phyloP scores from a whole-genome alignment of 2,113 vertebrate genomes.

The Phrynosoma blainvillii region DNA sequence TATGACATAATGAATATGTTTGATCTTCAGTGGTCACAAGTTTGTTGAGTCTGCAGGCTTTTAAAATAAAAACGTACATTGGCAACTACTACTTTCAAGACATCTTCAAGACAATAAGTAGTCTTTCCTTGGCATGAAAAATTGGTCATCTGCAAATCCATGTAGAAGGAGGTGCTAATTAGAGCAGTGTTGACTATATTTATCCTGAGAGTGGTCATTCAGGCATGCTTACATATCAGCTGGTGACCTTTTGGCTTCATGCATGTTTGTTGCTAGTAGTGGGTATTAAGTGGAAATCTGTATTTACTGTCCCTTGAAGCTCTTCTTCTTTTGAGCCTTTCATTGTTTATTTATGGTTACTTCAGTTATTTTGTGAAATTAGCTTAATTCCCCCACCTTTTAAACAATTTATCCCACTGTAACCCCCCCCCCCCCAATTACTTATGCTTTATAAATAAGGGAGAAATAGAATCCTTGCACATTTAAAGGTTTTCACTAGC shows the following conservation, averaged over 20 bases:
- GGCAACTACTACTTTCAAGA: background rate
- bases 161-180: conserved; percentile 19
- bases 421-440: background rate
- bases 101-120: background rate
- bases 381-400: background rate
- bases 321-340: background rate
- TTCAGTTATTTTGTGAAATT: conserved; percentile 17
- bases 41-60: background rate
- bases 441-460: background rate
- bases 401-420: no score
- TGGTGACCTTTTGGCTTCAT: conserved; percentile 15
- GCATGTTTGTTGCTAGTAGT: background rate
- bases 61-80: background rate
- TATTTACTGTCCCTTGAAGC: background rate
- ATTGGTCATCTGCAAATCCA: background rate
- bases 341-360: background rate
- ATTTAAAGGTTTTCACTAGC: conserved; percentile 13
- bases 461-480: background rate
- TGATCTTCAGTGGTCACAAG: background rate
- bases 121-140: background rate
- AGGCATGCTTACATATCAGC: background rate
- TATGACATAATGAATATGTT: background rate
- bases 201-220: background rate
- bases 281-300: background rate
- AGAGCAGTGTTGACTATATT: background rate